A percentile compares a stretch with the other conserved stretches of the same genome.
Evolutionary conservation across 2,888 invertebrate species (phyloP).

Genomic region (Chaetoderma sp.): DNA sequence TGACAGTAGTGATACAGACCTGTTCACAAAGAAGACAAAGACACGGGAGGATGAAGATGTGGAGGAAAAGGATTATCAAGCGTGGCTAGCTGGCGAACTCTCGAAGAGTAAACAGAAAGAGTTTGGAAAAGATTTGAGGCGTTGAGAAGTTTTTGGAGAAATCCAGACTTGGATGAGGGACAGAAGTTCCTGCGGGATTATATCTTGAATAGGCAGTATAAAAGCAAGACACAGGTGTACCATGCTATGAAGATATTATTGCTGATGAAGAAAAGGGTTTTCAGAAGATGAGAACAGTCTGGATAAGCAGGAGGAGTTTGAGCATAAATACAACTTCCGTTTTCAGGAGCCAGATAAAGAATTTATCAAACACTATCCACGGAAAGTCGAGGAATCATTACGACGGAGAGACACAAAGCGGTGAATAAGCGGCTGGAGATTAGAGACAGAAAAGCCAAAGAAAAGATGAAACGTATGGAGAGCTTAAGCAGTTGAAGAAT

Average conservation of each 20-base stretch:
- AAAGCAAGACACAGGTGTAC: constrained; percentile 48
- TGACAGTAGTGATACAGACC: no score
- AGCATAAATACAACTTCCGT: constrained; percentile 94
- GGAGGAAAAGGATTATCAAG: no score
- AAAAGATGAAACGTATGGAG: constrained; percentile 85
- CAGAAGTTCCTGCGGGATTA: constrained; percentile 94
- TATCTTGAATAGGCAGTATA: constrained; percentile 84
- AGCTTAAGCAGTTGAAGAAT: constrained; percentile 87
- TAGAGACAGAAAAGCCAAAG: constrained; percentile 70
- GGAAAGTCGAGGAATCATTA: constrained; percentile 86
- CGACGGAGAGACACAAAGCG: constrained; percentile 84
- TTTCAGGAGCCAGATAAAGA: constrained; percentile 97
- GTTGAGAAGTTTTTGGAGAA: constrained; percentile 86
- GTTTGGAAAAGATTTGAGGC: no score
- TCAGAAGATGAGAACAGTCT: constrained; percentile 82
- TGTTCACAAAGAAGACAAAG: no score
- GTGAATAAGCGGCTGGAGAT: constrained; percentile 81
- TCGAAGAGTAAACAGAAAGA: no score
- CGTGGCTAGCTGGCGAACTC: no score
- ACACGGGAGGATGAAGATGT: no score
- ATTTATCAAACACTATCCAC: constrained; percentile 89
- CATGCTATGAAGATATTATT: background rate
- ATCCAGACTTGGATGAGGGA: constrained; percentile 82
- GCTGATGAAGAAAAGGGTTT: constrained; percentile 69
- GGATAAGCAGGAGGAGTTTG: constrained; percentile 89